These are phyloP conservation scores for Mungos mungo DNA, from an alignment of 2,113 vertebrate genomes.

Conservation along the genomic window DNA sequence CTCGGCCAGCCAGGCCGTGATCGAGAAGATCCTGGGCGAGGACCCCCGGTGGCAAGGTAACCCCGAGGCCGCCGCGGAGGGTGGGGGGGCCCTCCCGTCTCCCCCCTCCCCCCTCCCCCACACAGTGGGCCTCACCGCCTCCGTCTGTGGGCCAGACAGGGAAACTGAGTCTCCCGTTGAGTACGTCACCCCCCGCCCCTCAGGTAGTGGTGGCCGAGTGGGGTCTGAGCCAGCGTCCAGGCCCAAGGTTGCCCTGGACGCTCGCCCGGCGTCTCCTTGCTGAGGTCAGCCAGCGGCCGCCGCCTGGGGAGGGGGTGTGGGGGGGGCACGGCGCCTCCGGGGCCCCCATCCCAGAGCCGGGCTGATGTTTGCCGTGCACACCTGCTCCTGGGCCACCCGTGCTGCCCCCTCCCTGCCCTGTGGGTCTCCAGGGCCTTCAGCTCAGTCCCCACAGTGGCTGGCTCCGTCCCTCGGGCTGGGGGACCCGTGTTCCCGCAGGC, in stretches of 20 bases:
- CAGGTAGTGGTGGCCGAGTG: neutral
- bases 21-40: slow-evolving; percentile 94
- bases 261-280: accelerated
- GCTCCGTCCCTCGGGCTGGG: neutral
- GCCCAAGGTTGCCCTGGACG: no score
- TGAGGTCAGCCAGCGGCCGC: neutral
- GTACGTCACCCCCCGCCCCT: accelerated
- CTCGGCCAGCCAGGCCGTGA: slow-evolving; percentile 95
- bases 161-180: neutral
- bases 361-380: accelerated
- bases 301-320: accelerated
- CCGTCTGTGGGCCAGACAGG: no score
- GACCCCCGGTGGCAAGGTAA: slow-evolving; percentile 94
- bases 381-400: accelerated
- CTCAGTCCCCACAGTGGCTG: no score
- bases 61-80: accelerated
- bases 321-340: neutral
- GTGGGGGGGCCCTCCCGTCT: accelerated
- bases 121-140: accelerated
- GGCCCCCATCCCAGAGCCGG: accelerated
- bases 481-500: neutral
- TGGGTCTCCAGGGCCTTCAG: neutral
- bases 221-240: neutral
- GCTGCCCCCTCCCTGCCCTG: neutral
- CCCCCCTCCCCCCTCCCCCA: accelerated